Evolutionary conservation across 2,113 vertebrate species (phyloP).

Genomic region (Cebidichthys violaceus): DNA sequence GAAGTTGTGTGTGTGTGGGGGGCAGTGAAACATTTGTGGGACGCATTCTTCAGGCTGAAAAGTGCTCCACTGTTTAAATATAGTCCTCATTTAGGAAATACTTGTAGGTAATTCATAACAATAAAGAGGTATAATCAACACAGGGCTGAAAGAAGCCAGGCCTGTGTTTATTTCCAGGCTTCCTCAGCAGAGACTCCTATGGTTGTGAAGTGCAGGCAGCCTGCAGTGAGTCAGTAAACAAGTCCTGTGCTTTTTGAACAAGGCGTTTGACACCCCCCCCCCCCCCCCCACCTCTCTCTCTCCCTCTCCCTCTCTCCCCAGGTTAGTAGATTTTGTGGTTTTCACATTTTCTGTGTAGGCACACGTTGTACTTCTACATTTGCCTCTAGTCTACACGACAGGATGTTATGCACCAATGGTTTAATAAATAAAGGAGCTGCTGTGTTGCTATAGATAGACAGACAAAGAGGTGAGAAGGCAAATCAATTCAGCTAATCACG

Average conservation of each 20-base stretch:
- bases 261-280: background rate
- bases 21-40: slow-evolving; percentile 14
- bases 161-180: slow-evolving; percentile 77
- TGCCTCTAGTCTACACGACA: background rate
- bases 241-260: slow-evolving; percentile 11
- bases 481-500: slow-evolving; percentile 62
- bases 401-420: background rate
- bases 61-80: slow-evolving; percentile 57
- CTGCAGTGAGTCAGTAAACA: slow-evolving; percentile 67
- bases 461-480: slow-evolving; percentile 51
- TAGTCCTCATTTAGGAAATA: slow-evolving; percentile 78
- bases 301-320: background rate
- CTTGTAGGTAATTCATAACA: slow-evolving; percentile 78
- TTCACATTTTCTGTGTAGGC: slow-evolving; percentile 4
- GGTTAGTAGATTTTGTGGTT: slow-evolving; percentile 22
- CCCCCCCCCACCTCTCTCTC: background rate
- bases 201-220: slow-evolving; percentile 65
- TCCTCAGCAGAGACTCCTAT: slow-evolving; percentile 62
- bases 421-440: slow-evolving; percentile 10
- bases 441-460: slow-evolving; percentile 29
- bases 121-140: slow-evolving; percentile 77
- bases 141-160: slow-evolving; percentile 57
- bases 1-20: background rate
- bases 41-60: slow-evolving; percentile 14
- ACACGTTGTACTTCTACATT: slow-evolving; percentile 1